phyloP scores from a whole-genome alignment of 23 tunicate species.

The Oikopleura dioica region DNA sequence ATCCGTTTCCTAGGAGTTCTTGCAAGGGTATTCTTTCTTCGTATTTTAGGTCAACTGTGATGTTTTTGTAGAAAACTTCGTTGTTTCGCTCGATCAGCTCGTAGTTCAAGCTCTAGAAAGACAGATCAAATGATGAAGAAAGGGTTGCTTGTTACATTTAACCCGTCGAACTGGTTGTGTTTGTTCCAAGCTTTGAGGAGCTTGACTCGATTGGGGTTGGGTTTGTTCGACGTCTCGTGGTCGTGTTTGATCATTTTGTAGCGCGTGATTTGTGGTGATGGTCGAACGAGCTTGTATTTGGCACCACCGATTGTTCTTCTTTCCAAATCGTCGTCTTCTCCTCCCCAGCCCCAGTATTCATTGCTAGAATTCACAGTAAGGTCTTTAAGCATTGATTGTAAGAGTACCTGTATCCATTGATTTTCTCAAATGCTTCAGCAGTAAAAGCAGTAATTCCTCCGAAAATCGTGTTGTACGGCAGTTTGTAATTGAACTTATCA shows the following conservation, averaged over 20 bases:
- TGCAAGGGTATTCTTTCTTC: too few relatives aligned
- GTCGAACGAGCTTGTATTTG: background rate
- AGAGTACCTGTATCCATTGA: background rate
- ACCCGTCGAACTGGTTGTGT: background rate
- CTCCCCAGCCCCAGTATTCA: constrained; percentile 14
- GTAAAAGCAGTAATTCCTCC: constrained; percentile 4
- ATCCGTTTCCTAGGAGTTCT: too few relatives aligned
- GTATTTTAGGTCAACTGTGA: background rate
- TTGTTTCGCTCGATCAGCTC: background rate
- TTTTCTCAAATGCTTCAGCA: background rate
- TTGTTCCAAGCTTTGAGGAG: background rate
- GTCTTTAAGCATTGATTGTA: background rate
- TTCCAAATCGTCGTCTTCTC: background rate
- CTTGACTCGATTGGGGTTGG: background rate
- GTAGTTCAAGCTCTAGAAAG: background rate
- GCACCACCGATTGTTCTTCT: background rate
- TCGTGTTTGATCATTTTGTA: background rate
- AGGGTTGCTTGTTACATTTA: background rate
- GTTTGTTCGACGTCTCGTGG: background rate
- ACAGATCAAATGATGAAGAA: background rate
- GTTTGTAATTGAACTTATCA: background rate
- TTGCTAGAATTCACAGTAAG: background rate
- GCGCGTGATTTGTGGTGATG: background rate
- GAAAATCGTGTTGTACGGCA: background rate
- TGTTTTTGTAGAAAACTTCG: background rate